These are phyloP conservation scores for Cryptocheilus praepositus DNA, from an alignment of 2,888 invertebrate genomes.

Conservation along the genomic window DNA sequence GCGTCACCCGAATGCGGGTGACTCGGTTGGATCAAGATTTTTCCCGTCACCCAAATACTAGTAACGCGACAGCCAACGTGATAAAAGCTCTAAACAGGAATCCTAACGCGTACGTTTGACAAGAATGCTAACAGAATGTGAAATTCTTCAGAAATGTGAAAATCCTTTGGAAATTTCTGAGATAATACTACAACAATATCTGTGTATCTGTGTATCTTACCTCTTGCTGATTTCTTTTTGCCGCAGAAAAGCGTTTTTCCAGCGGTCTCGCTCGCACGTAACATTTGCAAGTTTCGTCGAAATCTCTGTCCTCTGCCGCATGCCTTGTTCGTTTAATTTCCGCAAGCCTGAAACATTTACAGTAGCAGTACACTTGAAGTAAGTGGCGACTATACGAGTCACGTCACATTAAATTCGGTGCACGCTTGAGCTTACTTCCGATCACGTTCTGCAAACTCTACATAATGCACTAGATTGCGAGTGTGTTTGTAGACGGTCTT, in stretches of 20 bases:
- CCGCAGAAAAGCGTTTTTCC: slow-evolving; percentile 43
- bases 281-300: slow-evolving; percentile 28
- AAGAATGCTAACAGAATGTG: too few relatives aligned
- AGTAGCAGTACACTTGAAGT: background rate
- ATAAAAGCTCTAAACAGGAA: too few relatives aligned
- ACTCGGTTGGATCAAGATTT: too few relatives aligned
- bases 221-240: slow-evolving; percentile 30
- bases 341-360: slow-evolving; percentile 22
- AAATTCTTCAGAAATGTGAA: too few relatives aligned
- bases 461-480: slow-evolving; percentile 1
- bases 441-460: slow-evolving; percentile 2
- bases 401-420: background rate
- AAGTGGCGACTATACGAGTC: background rate
- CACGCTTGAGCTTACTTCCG: background rate
- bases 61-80: too few relatives aligned
- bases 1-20: too few relatives aligned
- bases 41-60: too few relatives aligned
- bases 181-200: too few relatives aligned
- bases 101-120: too few relatives aligned
- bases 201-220: background rate
- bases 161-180: too few relatives aligned
- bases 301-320: slow-evolving; percentile 25
- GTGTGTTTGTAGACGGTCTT: background rate
- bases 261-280: slow-evolving; percentile 41
- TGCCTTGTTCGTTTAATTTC: slow-evolving; percentile 21